These are phyloP conservation scores for Champsocephalus gunnari DNA, from an alignment of 2,797 vertebrate species.

Conservation along the genomic window DNA sequence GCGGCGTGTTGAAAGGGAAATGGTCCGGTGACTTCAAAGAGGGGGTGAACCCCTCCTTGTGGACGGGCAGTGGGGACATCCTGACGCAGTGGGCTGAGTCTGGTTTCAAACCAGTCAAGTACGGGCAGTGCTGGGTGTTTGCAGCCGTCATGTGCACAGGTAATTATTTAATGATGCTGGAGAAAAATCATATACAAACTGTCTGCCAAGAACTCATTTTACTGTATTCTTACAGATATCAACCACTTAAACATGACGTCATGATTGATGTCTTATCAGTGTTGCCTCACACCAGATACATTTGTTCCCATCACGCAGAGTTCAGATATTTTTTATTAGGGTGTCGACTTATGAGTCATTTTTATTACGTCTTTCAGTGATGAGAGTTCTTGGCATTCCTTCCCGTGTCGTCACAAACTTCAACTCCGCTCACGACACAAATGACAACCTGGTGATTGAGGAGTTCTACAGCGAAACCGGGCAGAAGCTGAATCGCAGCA, in stretches of 20 bases:
- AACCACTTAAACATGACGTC: background rate
- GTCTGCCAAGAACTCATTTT: background rate
- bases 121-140: slow-evolving; percentile 94
- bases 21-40: slow-evolving; percentile 83
- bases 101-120: slow-evolving; percentile 84
- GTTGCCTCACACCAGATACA: background rate
- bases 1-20: slow-evolving; percentile 88
- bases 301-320: slow-evolving; percentile 11
- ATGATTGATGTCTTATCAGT: background rate
- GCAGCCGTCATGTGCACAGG: slow-evolving; percentile 93
- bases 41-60: slow-evolving; percentile 81
- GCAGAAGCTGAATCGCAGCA: slow-evolving; percentile 79
- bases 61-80: slow-evolving; percentile 89
- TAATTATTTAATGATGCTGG: slow-evolving; percentile 48
- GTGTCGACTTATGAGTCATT: background rate
- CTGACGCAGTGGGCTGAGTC: slow-evolving; percentile 83
- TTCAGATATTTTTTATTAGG: background rate
- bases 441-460: slow-evolving; percentile 89
- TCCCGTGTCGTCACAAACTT: slow-evolving; percentile 90
- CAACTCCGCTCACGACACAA: slow-evolving; percentile 91
- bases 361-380: slow-evolving; percentile 75
- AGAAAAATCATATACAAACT: background rate
- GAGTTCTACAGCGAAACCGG: slow-evolving; percentile 86
- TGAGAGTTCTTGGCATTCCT: slow-evolving; percentile 91
- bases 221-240: background rate